A percentile compares a stretch with the other conserved stretches of the same genome.
Conservation (phyloP, 2,797 vertebrate species). For the Chloroceryle amazona region DNA sequence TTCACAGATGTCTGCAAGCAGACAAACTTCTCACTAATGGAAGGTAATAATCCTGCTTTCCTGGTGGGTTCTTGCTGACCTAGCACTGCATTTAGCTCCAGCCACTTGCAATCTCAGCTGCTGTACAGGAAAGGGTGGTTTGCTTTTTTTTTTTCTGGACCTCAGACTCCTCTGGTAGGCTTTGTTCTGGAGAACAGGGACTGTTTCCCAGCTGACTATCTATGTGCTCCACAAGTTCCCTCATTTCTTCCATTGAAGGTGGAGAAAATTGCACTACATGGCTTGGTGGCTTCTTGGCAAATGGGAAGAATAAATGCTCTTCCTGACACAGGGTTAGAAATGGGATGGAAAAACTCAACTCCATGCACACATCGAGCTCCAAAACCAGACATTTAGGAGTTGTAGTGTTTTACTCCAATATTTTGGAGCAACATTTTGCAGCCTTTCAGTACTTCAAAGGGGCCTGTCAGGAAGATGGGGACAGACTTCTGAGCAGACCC, state of each 20-base stretch:
- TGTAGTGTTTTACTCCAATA: neutral
- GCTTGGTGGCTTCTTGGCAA: neutral
- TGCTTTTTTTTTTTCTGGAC: neutral
- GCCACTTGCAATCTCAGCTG: neutral
- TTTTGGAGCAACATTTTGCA: neutral
- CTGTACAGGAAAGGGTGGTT: neutral
- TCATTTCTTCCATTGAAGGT: neutral
- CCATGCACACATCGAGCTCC: neutral
- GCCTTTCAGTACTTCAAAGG: neutral
- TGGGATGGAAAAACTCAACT: neutral
- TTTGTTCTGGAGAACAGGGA: neutral
- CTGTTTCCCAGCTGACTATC: neutral
- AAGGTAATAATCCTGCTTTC: neutral
- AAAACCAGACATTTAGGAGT: neutral
- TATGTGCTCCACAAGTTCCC: neutral
- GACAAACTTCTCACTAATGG: neutral
- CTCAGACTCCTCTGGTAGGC: neutral
- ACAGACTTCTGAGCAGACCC: neutral
- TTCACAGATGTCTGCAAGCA: neutral
- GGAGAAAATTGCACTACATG: neutral
- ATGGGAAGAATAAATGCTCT: neutral
- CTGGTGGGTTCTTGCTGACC: neutral
- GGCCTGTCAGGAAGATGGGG: neutral
- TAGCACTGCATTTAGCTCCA: neutral
- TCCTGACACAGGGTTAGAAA: neutral